Conservation (phyloP, 2,797 vertebrate species). For the Euphonia xanthogaster region DNA sequence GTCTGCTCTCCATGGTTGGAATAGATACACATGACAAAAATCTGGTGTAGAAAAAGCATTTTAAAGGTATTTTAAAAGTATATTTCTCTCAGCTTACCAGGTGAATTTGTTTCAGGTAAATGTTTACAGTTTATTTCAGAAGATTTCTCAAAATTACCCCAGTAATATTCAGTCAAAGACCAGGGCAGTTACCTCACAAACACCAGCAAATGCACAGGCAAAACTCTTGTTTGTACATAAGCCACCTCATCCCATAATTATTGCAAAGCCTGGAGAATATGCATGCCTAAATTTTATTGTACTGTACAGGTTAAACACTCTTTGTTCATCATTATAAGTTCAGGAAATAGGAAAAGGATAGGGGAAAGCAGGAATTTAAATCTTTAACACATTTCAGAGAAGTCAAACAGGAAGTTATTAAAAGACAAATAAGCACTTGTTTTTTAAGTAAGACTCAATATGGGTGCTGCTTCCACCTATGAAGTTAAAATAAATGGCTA, state of each 20-base stretch:
- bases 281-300: neutral
- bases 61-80: neutral
- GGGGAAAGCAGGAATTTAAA: neutral
- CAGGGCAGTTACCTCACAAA: neutral
- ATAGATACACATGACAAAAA: neutral
- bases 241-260: neutral
- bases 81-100: neutral
- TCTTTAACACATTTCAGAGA: neutral
- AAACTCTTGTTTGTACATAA: neutral
- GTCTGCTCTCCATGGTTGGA: neutral
- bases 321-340: neutral
- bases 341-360: neutral
- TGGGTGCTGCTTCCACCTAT: neutral
- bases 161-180: neutral
- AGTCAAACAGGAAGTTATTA: neutral
- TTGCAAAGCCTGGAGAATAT: neutral
- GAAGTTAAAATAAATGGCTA: neutral
- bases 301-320: neutral
- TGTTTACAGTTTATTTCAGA: neutral
- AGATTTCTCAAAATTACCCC: neutral
- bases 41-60: neutral
- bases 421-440: neutral
- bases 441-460: neutral
- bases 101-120: neutral
- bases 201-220: rapidly evolving